Evolutionary conservation across 2,888 invertebrate species (phyloP).

Genomic region (Andrena bucephala): DNA sequence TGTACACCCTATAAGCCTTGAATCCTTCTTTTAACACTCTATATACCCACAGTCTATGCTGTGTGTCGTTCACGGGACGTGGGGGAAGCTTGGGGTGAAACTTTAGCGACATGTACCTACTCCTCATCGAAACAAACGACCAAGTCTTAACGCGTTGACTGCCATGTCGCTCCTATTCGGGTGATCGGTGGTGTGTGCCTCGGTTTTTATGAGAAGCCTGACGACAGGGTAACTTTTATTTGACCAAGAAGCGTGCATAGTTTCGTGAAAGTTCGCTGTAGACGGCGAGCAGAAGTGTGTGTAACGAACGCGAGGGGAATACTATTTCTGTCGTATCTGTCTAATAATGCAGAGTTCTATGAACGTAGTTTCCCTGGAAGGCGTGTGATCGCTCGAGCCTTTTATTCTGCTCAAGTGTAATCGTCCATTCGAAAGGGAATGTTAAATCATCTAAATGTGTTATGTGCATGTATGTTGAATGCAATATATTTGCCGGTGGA

Average conservation of each 20-base stretch:
- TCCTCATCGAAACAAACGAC: neutral
- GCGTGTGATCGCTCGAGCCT: neutral
- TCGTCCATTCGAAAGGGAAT: slow-evolving; percentile 9
- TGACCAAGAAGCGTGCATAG: neutral
- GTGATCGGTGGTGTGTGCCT: neutral
- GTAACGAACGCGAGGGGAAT: neutral
- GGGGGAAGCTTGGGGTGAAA: too few species aligned
- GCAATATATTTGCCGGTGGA: neutral
- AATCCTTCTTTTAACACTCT: too few species aligned
- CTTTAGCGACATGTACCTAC: too few species aligned
- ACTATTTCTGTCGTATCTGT: slow-evolving; percentile 21
- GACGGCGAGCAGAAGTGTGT: neutral
- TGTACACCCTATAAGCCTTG: too few species aligned
- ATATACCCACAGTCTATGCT: too few species aligned
- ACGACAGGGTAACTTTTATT: neutral
- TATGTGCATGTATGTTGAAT: neutral
- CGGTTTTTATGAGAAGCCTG: neutral
- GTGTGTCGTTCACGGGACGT: too few species aligned
- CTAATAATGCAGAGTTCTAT: slow-evolving; percentile 66
- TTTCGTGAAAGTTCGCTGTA: neutral
- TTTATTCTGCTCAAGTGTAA: neutral
- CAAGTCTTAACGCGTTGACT: too few species aligned
- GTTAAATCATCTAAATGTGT: neutral
- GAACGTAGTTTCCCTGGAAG: slow-evolving; percentile 38
- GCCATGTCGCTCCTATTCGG: too few species aligned